These are phyloP conservation scores for Leptopilina clavipes DNA, from an alignment of 1,140 invertebrate species.

Conservation along the genomic window DNA sequence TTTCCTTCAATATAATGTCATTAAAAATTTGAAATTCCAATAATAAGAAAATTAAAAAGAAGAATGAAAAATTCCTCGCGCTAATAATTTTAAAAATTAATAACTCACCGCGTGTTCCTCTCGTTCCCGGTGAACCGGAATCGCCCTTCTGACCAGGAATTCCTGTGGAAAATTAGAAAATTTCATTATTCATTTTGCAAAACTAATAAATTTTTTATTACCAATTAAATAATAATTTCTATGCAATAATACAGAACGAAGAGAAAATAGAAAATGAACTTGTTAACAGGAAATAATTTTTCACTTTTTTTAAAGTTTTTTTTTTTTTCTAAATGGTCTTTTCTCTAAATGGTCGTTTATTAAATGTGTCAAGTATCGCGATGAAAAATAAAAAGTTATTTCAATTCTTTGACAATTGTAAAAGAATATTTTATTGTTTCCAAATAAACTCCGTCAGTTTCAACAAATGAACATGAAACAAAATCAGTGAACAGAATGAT, in stretches of 20 bases:
- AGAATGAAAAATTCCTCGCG: neutral
- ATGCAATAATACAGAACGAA: too few species aligned
- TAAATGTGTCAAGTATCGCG: conserved; percentile 6
- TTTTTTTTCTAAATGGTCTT: too few species aligned
- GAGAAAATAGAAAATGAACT: too few species aligned
- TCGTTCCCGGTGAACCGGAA: conserved; percentile 55
- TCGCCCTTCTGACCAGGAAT: conserved; percentile 63
- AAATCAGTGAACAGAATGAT: conserved; percentile 31
- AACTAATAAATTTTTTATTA: neutral
- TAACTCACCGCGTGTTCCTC: conserved; percentile 46
- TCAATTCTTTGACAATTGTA: conserved; percentile 13
- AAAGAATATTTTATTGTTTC: conserved; percentile 34
- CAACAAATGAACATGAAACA: neutral
- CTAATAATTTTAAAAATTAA: conserved; percentile 3
- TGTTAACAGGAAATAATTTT: too few species aligned
- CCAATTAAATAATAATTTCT: too few species aligned
- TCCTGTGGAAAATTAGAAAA: conserved; percentile 52
- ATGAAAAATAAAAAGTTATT: conserved; percentile 5
- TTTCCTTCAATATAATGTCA: too few species aligned
- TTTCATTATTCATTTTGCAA: neutral
- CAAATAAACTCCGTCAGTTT: neutral
- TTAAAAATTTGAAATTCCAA: neutral
- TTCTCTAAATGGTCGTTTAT: neutral
- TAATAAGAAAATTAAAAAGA: neutral
- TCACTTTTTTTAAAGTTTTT: too few species aligned